phyloP scores from a whole-genome alignment of 1,140 invertebrate genomes.

The Euura lappo region DNA sequence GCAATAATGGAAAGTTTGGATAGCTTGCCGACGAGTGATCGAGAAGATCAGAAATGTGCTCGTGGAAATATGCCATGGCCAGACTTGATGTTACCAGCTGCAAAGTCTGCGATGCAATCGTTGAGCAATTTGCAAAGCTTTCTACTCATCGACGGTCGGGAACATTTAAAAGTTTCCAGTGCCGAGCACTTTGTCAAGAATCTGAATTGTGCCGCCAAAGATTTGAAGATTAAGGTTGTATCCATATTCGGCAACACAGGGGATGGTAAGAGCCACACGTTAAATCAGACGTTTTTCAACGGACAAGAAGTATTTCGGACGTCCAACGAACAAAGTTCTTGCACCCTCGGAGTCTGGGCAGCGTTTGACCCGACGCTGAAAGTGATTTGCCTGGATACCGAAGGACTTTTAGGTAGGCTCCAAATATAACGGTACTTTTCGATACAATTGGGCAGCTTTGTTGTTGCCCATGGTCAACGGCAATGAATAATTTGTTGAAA shows the following conservation, averaged over 20 bases:
- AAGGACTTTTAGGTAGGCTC: constrained; percentile 70
- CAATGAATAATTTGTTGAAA: too few species aligned
- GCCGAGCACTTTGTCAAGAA: constrained; percentile 61
- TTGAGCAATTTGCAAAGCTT: constrained; percentile 51
- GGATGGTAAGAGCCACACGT: constrained; percentile 83
- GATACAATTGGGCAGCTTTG: too few species aligned
- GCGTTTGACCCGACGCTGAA: constrained; percentile 72
- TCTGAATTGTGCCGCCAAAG: constrained; percentile 54
- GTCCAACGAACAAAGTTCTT: constrained; percentile 73
- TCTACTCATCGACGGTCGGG: constrained; percentile 64
- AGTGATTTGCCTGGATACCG: constrained; percentile 81
- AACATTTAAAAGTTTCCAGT: constrained; percentile 60
- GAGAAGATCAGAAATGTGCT: background rate
- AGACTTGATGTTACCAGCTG: background rate
- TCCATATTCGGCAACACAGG: constrained; percentile 90
- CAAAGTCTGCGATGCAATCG: constrained; percentile 12
- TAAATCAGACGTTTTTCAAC: constrained; percentile 83
- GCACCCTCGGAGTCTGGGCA: constrained; percentile 83
- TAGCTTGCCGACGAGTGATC: constrained; percentile 33
- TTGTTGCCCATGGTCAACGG: too few species aligned
- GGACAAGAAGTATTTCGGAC: constrained; percentile 79
- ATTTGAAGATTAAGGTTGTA: constrained; percentile 77
- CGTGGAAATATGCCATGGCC: background rate
- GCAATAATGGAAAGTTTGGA: constrained; percentile 46
- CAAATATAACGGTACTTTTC: too few species aligned